Base-by-base conservation (phyloP, 2,888 invertebrate species). In the Andrena minutula region DNA sequence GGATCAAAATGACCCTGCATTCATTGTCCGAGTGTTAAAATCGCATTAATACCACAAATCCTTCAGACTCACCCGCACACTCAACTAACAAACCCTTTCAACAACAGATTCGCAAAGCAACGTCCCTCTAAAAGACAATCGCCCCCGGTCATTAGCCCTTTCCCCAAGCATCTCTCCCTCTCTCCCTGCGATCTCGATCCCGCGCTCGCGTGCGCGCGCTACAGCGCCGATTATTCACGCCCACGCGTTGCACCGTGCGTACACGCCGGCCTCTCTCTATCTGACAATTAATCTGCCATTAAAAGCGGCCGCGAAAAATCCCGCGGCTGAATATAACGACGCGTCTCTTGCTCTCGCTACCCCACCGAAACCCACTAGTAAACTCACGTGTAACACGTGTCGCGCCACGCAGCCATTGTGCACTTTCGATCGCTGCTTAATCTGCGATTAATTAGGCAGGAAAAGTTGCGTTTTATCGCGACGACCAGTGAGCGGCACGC, bases 371-470 rank as follows among this genome's bases (percentile, higher is more conserved):
- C 56, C 1, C 56, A 0, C 10, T 26, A 0, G 26, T 56, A 26
- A 0, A 23, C 53, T 23, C 20, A 41, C 20, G 20, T 23, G 2
- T 56, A 26, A 26, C 56, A 26, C 56, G 56, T 56, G 56, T 56
- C 23, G 23, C 56, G 56, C 56, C 26, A 20, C 23, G 56, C 56
- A 12, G 56, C 56, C 56, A 56, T 26, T 56, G 26, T 12, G 10
- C 56, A 0, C 56, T 0, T 26, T 26, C 12, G 26, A 26, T 56
- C 56, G 12, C 26, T 12, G 23, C 3, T 23, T 10, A 71, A 72
- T 82, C 66, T 35, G 65, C 76, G 61, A 83, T 85, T 72, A 77
- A 85, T 85, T 80, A 71, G 76, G 53, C 66, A 70, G 66, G 70
- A 79, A 76, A 85, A 79, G 4, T 85, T 58, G 63, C 28, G 63